Conservation (phyloP, 1,140 invertebrate species). For the Scaptomyza hsui region DNA sequence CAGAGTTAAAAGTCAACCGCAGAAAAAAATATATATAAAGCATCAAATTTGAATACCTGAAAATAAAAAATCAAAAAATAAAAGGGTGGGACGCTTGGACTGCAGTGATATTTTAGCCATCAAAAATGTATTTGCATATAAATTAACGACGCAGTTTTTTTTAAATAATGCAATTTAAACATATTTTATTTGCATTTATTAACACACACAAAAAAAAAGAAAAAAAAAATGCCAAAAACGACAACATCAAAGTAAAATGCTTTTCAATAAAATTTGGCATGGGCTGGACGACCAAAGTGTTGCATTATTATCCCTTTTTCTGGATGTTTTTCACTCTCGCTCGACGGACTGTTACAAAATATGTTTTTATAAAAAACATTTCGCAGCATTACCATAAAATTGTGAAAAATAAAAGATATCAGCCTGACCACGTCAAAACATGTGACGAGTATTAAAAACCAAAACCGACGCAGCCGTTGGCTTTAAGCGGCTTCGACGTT, state of each 20-base stretch:
- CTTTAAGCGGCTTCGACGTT: slow-evolving; percentile 72
- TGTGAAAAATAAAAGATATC: slow-evolving; percentile 54
- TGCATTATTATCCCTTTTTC: slow-evolving; percentile 71
- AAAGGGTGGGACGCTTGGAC: slow-evolving; percentile 22
- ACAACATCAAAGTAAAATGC: slow-evolving; percentile 71
- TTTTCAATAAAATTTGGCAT: slow-evolving; percentile 62
- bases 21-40: slow-evolving; percentile 45
- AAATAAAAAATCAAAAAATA: slow-evolving; percentile 34
- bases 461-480: slow-evolving; percentile 56
- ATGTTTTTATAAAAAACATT: slow-evolving; percentile 71
- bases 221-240: slow-evolving; percentile 50
- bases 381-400: slow-evolving; percentile 80
- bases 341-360: slow-evolving; percentile 75
- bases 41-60: slow-evolving; percentile 74
- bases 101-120: slow-evolving; percentile 80
- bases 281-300: slow-evolving; percentile 32
- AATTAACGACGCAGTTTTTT: slow-evolving; percentile 77
- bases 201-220: slow-evolving; percentile 43
- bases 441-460: slow-evolving; percentile 77
- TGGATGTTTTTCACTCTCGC: slow-evolving; percentile 15
- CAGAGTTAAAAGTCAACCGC: slow-evolving; percentile 26
- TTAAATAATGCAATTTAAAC: slow-evolving; percentile 81
- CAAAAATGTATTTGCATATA: slow-evolving; percentile 82
- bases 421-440: slow-evolving; percentile 69
- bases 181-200: slow-evolving; percentile 83